phyloP scores from a whole-genome alignment of 2,888 invertebrate genomes.

The Orthonychiurus folsomi region DNA sequence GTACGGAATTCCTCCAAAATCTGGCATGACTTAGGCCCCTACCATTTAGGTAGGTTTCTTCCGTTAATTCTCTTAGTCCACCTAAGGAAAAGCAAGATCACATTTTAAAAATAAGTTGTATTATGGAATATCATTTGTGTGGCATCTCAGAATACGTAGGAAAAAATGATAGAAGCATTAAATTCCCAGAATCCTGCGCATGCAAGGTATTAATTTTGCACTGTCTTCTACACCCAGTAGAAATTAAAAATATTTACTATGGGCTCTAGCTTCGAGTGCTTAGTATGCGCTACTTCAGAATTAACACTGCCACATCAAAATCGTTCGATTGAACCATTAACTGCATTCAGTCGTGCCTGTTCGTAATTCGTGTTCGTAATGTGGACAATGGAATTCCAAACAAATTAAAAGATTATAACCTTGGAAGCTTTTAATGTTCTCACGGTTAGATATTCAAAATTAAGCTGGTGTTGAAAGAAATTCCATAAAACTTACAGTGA shows the following conservation, averaged over 20 bases:
- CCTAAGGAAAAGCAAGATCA: too few relatives aligned
- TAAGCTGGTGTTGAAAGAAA: too few relatives aligned
- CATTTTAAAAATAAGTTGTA: background rate
- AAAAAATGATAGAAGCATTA: background rate
- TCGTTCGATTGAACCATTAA: too few relatives aligned
- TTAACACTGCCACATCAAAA: too few relatives aligned
- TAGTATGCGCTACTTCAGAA: too few relatives aligned
- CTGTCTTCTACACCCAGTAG: background rate
- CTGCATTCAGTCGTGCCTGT: too few relatives aligned
- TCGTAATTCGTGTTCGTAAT: too few relatives aligned
- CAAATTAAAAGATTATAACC: too few relatives aligned
- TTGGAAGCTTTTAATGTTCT: too few relatives aligned
- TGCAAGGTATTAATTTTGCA: background rate
- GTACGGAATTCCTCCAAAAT: conserved; percentile 37
- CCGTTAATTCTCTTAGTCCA: conserved; percentile 33
- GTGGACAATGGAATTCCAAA: too few relatives aligned
- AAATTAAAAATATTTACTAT: background rate
- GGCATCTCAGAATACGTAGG: background rate
- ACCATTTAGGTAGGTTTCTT: conserved; percentile 31
- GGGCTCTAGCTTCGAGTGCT: background rate
- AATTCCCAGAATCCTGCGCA: background rate
- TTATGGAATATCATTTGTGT: background rate
- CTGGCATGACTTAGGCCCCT: conserved; percentile 29
- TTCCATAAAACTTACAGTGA: conserved; percentile 61
- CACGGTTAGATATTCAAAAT: too few relatives aligned